Conservation (phyloP, 2,888 invertebrate genomes). For the Tuberolachnus salignus region DNA sequence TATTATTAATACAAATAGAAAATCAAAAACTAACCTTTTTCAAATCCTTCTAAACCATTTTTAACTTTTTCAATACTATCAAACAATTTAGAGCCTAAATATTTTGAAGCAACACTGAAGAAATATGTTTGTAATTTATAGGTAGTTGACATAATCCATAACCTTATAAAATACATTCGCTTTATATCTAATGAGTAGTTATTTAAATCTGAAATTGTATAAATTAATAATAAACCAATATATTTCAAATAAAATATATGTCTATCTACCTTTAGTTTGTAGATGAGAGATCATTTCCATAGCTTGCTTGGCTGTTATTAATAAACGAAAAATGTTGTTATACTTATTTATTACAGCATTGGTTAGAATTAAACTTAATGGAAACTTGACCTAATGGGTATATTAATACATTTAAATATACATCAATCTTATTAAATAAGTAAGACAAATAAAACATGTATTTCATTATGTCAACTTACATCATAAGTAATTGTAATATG, state of each 20-base stretch:
- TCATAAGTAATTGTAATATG: conserved; percentile 38
- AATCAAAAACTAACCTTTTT: conserved; percentile 25
- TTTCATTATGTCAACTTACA: conserved; percentile 9
- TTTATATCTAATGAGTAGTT: conserved; percentile 41
- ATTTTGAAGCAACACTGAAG: conserved; percentile 50
- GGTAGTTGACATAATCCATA: conserved; percentile 53
- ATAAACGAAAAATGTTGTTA: conserved; percentile 49
- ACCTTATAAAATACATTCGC: conserved; percentile 51
- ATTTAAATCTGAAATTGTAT: conserved; percentile 44
- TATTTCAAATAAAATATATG: neutral
- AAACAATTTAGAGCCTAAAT: conserved; percentile 46
- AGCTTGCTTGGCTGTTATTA: conserved; percentile 48
- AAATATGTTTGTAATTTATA: conserved; percentile 52
- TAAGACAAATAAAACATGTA: neutral
- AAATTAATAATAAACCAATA: neutral
- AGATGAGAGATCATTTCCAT: conserved; percentile 44
- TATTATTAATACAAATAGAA: neutral
- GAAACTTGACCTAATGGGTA: conserved; percentile 49
- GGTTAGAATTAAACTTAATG: conserved; percentile 41
- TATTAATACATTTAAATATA: neutral
- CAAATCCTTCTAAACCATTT: conserved; percentile 48
- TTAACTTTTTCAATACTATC: conserved; percentile 47
- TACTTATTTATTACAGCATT: conserved; percentile 36
- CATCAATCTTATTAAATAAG: neutral
- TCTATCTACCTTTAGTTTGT: conserved; percentile 43